Evolutionary conservation across 2,797 vertebrate genomes (phyloP).

Genomic region (Tragopan temminckii): DNA sequence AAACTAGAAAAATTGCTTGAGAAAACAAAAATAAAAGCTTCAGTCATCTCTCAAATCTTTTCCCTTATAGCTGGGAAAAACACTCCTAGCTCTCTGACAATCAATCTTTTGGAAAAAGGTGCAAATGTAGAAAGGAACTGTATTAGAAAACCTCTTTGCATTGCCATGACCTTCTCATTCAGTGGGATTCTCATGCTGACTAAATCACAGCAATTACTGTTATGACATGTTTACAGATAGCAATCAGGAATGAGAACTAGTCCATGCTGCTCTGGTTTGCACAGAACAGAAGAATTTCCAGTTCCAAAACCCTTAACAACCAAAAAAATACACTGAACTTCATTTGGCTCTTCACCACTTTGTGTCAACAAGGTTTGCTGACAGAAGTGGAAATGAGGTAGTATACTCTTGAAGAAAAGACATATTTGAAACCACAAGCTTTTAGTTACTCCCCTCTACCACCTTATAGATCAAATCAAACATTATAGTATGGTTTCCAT

Average conservation of each 20-base stretch:
- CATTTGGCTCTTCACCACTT: neutral
- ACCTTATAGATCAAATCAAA: neutral
- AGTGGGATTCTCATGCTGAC: fast-evolving
- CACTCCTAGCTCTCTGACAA: neutral
- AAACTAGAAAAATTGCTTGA: neutral
- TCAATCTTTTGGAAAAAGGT: neutral
- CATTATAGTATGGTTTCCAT: neutral
- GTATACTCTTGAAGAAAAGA: neutral
- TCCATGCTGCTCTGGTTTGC: neutral
- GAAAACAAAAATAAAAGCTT: neutral
- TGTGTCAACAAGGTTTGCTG: neutral
- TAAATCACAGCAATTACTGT: neutral
- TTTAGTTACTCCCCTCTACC: neutral
- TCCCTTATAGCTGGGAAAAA: neutral
- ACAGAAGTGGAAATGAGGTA: neutral
- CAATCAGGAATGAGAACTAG: neutral
- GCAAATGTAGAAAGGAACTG: fast-evolving
- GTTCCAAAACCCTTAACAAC: neutral
- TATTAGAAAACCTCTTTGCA: neutral
- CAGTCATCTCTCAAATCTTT: neutral
- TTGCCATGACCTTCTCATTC: neutral
- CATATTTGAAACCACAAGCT: neutral
- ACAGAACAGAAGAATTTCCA: neutral
- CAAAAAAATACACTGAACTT: neutral
- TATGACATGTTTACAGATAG: neutral